Base-by-base conservation (phyloP, 2,797 vertebrate species). In the Phylloscopus collybita region DNA sequence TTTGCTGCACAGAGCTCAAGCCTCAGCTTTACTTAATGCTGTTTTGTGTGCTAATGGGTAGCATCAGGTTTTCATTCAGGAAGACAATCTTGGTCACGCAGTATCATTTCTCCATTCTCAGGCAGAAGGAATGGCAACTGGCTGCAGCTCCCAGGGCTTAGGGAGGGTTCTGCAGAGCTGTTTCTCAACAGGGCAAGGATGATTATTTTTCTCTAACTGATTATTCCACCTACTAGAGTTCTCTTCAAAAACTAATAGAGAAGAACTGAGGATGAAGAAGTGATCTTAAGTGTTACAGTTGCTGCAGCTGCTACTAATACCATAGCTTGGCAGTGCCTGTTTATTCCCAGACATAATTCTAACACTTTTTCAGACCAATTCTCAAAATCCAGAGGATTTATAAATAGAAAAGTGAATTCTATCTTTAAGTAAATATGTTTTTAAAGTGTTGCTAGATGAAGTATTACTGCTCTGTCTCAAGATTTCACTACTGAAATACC, bases 51-150 rank as follows among this genome's bases (percentile, higher is more conserved):
- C 49, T 91, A 50, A 76, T 54, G 74, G 60, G 10, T 74, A 66
- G 71, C 78, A 90, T 73, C 76, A 53, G 67, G 64, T 78, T 93
- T 78, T 92, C 38, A 25, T 95, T 94, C 45, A 64, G n/a, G 57
- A 78, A 56, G 74, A 67, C 42, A 80, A 0, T 86, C 49, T 86
- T 64, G 73, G 70, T 93, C 70, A 32, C 0, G 1, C 67, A 61
- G 29, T 65, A 44, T 82, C 72, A 61, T 93, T 61, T 91, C 88
- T 85, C 36, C 29, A 10, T 75, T 72, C 73, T 91, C 9, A 10
- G 67, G 67, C 64, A 92, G 80, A 80, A 88, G 78, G 83, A 91
- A 74, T 75, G 73, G 65, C 56, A 92, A 44, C 80, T 94, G 78
- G 16, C 65, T 90, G 56, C 80, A 76, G 53, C 78, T 85, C 16